Evolutionary conservation across 2,888 invertebrate species (phyloP), one percentile per base, ranked within the genome.

Genomic region (Drosophila testacea): DNA sequence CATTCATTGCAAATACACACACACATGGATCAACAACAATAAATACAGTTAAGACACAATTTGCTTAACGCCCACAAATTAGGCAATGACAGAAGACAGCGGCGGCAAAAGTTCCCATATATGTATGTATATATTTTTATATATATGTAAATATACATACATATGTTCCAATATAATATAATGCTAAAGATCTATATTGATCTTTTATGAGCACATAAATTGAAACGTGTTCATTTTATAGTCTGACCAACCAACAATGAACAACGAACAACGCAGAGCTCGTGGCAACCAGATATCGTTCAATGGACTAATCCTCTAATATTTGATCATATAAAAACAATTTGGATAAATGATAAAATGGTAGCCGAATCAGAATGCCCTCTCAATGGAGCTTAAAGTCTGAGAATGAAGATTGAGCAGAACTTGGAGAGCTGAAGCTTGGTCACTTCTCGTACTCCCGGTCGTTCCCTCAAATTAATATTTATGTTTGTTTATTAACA

Each of bases 401-500:
- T 27, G 4, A 4, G 47, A 50, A 28, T 22, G 36, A 27, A 46
- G 36, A 36, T 47, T n/a, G 22, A 62, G 34, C 57, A 46, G 44
- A 38, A 34, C 34, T 16, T 61, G 27, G 38, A 30, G 38, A 54
- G 41, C 13, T 41, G 59, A 54, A 57, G 30, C 39, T 62, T 66
- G 57, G 55, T 36, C 66, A 50, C 52, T 69, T 60, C 73, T 74
- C 83, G 47, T 57, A 48, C 63, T 76, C 76, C 83, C 85, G 70
- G 67, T 68, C 82, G 73, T 80, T 83, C 87, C 87, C 85, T 78
- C 87, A 90, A 88, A 85, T 90, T 88, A 85, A 90, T 85, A 85
- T 85, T 85, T 87, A 85, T 85, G 76, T 77, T 70, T 76, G 88
- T 88, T 85, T 85, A 90, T 85, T 88, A 83, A 84, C 85, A 84